These are phyloP conservation scores for Lepidocolaptes lacrymiger DNA, from an alignment of 2,797 vertebrate species.

Conservation along the genomic window DNA sequence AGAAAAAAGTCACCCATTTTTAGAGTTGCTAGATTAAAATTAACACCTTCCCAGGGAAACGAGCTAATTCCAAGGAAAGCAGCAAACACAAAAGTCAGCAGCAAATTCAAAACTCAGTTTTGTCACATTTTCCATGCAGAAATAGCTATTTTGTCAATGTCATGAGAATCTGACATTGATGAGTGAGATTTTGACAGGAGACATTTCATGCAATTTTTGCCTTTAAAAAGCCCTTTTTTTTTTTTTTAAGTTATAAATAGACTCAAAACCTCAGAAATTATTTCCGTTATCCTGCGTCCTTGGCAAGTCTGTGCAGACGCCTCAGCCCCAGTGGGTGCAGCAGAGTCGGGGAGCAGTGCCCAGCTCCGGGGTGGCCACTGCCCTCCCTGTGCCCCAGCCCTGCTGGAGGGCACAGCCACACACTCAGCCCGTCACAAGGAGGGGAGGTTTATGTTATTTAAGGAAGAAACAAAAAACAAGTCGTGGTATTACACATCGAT, in stretches of 20 bases:
- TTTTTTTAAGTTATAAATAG: conserved; percentile 8
- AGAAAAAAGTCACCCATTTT: background rate
- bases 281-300: background rate
- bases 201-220: conserved; percentile 37
- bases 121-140: conserved; percentile 38
- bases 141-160: conserved; percentile 56
- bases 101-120: background rate
- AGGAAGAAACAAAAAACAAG: background rate
- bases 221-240: background rate
- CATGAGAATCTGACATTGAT: conserved; percentile 50
- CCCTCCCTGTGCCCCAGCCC: rapidly evolving
- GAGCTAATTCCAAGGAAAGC: conserved; percentile 6
- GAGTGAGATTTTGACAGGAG: conserved; percentile 54
- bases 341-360: background rate
- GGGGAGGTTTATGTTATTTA: background rate
- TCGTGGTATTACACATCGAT: background rate
- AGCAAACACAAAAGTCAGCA: background rate
- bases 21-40: background rate
- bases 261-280: background rate
- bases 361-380: background rate
- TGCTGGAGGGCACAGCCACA: background rate
- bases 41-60: conserved; percentile 2
- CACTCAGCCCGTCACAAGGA: background rate
- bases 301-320: background rate
- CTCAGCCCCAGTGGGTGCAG: background rate